Percentiles rank a stretch among this genome's conserved stretches.
Conservation (phyloP, 2,113 vertebrate genomes). For the Mirza zaza region DNA sequence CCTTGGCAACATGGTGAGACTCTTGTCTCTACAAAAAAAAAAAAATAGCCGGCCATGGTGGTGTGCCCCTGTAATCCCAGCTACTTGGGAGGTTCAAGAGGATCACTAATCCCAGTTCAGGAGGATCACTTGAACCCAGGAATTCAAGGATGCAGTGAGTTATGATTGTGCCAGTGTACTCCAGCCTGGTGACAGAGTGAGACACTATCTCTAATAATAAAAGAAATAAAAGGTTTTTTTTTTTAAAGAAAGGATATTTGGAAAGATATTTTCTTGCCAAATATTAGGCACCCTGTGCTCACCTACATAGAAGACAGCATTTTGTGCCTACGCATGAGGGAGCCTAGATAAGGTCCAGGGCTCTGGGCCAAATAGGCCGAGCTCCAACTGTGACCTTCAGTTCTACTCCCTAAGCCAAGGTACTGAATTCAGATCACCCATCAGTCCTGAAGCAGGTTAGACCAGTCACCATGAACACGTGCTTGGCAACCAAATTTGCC, state of each 20-base stretch:
- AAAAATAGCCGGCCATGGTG: no score
- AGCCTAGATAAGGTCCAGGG: background rate
- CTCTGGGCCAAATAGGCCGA: background rate
- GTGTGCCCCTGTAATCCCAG: no score
- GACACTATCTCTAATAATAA: no score
- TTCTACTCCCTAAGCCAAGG: background rate
- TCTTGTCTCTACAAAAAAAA: no score
- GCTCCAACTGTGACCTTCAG: conserved; percentile 40
- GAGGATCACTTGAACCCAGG: no score
- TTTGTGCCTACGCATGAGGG: background rate
- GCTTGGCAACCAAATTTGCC: conserved; percentile 30
- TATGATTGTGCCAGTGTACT: no score
- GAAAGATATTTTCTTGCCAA: conserved; percentile 45
- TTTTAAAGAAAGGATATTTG: background rate
- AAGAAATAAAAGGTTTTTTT: no score
- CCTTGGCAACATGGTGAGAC: no score
- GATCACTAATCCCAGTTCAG: no score
- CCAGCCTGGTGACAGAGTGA: no score
- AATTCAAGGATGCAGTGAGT: no score
- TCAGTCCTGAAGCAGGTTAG: conserved; percentile 40
- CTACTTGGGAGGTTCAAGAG: no score
- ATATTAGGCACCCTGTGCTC: background rate
- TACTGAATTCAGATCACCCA: background rate
- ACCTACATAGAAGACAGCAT: background rate
- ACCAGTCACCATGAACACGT: background rate